phyloP scores from a whole-genome alignment of 2,797 vertebrate species.

The Pyrocephalus nanus region DNA sequence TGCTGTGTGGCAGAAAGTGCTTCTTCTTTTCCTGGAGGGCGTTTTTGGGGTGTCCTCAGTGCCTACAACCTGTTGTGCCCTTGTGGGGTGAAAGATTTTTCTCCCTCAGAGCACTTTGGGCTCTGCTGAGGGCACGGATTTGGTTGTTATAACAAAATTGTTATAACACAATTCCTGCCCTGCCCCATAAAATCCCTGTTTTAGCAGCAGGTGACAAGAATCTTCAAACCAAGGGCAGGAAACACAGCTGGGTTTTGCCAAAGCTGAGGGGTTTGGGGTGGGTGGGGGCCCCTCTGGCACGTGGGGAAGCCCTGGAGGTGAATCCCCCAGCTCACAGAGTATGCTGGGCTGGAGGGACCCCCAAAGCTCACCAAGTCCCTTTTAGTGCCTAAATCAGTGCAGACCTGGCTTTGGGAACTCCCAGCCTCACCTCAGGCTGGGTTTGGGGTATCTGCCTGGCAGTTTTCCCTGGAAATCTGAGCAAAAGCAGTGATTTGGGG shows the following conservation, averaged over 20 bases:
- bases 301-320: not conserved
- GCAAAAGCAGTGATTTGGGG: not conserved
- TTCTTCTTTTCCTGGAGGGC: not conserved
- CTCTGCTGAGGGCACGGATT: not conserved
- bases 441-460: not conserved
- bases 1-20: not conserved
- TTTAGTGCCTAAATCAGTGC: not conserved
- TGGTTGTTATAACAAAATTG: not conserved
- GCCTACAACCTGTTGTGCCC: not conserved
- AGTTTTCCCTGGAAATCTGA: not conserved
- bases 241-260: not conserved
- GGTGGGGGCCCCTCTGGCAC: not conserved
- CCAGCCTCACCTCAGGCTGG: not conserved
- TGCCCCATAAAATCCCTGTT: not conserved
- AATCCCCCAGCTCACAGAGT: not conserved
- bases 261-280: not conserved
- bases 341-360: not conserved
- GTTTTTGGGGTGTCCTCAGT: not conserved
- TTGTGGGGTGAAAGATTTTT: not conserved
- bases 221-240: not conserved
- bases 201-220: not conserved
- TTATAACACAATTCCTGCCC: not conserved
- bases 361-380: not conserved
- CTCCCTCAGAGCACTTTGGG: fast-evolving
- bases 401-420: not conserved